Evolutionary conservation across 2,797 vertebrate genomes (phyloP), one percentile per base, ranked within the genome.

Genomic region (Salarias fasciatus): DNA sequence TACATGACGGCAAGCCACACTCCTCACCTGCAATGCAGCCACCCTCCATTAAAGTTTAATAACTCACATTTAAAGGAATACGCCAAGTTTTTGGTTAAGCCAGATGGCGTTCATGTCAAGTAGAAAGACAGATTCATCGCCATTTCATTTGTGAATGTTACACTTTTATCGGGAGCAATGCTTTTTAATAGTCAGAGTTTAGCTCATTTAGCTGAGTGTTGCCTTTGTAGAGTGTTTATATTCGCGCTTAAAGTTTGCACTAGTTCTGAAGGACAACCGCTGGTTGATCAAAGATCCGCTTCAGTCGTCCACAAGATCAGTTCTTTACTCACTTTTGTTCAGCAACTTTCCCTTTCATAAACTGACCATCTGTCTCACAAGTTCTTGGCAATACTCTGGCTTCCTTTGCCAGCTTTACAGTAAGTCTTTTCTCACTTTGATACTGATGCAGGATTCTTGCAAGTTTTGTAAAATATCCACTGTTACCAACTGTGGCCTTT

Each of bases 291-390:
- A 33, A 15, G n/a, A 46, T 3, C 38, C 45, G 11, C 49, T 53
- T 61, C 52, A 15, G 40, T 51, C 12, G 46, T 64, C 57, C 40
- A 30, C 53, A 47, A 4, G 6, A 58, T 28, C 37, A 18, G 73
- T 75, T 35, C 42, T 70, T 72, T 29, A 53, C 46, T 15, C 51
- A 46, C 14, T 72, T 65, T 59, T 52, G 37, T 62, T 11, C 40
- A 15, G 51, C 47, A 71, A 82, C 77, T 75, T 71, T 82, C 71
- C 77, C 72, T 79, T 79, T 84, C 80, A 85, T 74, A 87, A 90
- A 87, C 56, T 80, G 83, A 85, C 90, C 88, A 90, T 91, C 91
- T 92, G 88, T 77, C 88, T 70, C 75, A 56, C 62, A 72, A 84
- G 85, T 73, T 63, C 77, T 82, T 86, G 87, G 87, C 82, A 82